These are phyloP conservation scores for Momotus momota DNA, from an alignment of 2,797 vertebrate genomes.

Conservation along the genomic window DNA sequence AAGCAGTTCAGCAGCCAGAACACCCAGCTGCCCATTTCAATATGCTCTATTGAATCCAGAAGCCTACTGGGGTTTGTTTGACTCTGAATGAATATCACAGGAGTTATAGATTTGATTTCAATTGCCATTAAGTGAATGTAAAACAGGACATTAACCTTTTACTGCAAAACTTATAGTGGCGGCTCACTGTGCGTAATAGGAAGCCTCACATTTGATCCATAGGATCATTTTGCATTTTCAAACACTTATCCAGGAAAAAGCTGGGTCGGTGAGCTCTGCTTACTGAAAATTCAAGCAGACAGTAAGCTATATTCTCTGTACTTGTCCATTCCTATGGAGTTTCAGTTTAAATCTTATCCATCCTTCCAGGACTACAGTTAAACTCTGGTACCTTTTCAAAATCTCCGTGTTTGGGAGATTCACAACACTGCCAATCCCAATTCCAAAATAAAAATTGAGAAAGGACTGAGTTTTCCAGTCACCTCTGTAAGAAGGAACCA, in stretches of 20 bases:
- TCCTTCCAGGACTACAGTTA: not conserved
- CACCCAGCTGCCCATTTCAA: constrained; percentile 55
- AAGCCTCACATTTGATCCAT: constrained; percentile 35
- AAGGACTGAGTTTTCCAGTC: not conserved
- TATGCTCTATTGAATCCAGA: constrained; percentile 53
- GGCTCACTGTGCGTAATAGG: not conserved
- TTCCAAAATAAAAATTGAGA: not conserved
- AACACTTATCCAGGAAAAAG: not conserved
- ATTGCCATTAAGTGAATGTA: constrained; percentile 36
- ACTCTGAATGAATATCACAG: not conserved
- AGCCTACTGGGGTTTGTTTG: constrained; percentile 14
- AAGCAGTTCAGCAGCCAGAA: constrained; percentile 27
- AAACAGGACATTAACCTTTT: constrained; percentile 45
- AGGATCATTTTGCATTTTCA: constrained; percentile 53
- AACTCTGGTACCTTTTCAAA: not conserved
- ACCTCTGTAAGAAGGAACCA: not conserved
- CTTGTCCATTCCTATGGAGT: not conserved
- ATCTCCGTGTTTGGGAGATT: not conserved
- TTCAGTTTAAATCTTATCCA: not conserved
- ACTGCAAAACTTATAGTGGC: not conserved
- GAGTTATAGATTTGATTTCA: constrained; percentile 60
- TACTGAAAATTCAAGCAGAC: not conserved
- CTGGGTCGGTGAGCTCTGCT: not conserved
- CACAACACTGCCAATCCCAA: not conserved
- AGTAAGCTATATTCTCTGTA: not conserved